Evolutionary conservation across 2,113 vertebrate genomes (phyloP).

Genomic region (Nymphicus hollandicus): DNA sequence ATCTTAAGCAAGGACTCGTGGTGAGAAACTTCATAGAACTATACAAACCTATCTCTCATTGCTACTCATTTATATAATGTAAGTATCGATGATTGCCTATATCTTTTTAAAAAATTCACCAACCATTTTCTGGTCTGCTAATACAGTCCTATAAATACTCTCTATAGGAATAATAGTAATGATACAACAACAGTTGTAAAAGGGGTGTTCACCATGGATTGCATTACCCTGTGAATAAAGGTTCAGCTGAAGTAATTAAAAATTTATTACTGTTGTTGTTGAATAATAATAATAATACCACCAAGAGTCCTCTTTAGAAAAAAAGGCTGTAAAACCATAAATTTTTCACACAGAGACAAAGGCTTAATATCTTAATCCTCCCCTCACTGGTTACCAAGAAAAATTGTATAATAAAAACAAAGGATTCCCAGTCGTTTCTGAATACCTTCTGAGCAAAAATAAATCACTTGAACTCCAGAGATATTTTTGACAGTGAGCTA

Average conservation of each 20-base stretch:
- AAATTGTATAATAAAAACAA: slow-evolving; percentile 14
- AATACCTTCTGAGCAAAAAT: slow-evolving; percentile 22
- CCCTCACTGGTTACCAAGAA: background rate
- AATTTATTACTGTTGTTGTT: background rate
- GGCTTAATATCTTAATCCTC: background rate
- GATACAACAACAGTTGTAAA: background rate
- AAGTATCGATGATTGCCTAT: background rate
- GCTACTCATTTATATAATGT: background rate
- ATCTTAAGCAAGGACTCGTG: slow-evolving; percentile 41
- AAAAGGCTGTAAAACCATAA: background rate
- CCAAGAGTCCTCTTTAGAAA: background rate
- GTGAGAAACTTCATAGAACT: background rate
- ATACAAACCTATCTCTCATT: background rate
- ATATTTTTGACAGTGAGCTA: slow-evolving; percentile 28
- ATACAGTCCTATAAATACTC: background rate
- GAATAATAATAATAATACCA: background rate
- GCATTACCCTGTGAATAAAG: background rate
- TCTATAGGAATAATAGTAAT: background rate
- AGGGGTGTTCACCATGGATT: background rate
- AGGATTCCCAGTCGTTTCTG: slow-evolving; percentile 7
- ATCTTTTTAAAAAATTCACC: background rate
- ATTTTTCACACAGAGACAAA: background rate
- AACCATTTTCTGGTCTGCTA: background rate
- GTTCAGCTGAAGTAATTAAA: background rate
- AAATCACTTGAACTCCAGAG: slow-evolving; percentile 26